Base-by-base conservation (phyloP, 1,140 invertebrate genomes). In the Procambarus virginalis region DNA sequence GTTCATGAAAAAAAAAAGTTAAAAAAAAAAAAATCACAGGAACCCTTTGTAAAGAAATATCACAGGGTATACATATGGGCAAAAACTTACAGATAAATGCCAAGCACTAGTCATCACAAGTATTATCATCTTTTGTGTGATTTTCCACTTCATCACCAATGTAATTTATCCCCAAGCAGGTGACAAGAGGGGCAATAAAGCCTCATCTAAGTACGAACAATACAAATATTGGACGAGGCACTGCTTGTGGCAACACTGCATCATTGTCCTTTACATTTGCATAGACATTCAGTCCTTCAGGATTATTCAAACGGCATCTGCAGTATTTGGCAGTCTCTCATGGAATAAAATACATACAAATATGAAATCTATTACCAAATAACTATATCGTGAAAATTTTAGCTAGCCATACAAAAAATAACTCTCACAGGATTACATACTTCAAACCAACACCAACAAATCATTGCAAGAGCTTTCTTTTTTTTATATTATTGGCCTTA, bases 11-110 rank as follows among this genome's bases (percentile, higher is more conserved):
- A 89, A 68, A 84, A 79, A 89, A 84, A 60, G 73, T 34, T 34
- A 34, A 34, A 9, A 55, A 55, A 55, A 55, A 55, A 55, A 89
- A 89, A 89, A 89, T 77, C 80, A 89, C 87, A 89, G 87, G 87
- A 89, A 89, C 87, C 87, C 87, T 89, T 89, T 84, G 87, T 89
- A 89, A 89, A 89, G 87, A 89, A 89, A 89, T 89, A 89, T 89
- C 87, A 89, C 87, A 89, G 87, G 87, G 87, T 89, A 89, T 89
- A 89, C 87, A 89, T 84, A 84, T 78, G 80, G 87, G 81, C 80
- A 83, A 89, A 89, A 89, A 89, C 87, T 89, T 89, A 89, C 70
- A 82, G 70, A 89, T 89, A 89, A 89, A 89, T 89, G 87, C 87
- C 87, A 89, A 89, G 87, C 87, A 84, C 87, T 89, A 89, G 87